Evolutionary conservation across 2,888 invertebrate genomes (phyloP).

Genomic region (Leptinotarsa juncta): DNA sequence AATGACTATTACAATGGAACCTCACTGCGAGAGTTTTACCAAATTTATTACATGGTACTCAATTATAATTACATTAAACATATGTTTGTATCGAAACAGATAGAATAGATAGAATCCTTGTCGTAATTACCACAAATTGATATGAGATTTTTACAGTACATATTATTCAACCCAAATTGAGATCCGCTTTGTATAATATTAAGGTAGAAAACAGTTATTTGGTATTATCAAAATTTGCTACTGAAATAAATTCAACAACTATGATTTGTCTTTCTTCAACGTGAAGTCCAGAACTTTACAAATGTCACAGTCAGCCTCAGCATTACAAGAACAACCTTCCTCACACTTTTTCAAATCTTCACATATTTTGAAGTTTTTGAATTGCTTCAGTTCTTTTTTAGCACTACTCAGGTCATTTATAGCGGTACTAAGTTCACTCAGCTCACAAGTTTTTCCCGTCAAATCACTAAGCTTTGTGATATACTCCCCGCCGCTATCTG

Average conservation of each 20-base stretch:
- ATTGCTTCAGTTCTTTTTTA: conserved; percentile 60
- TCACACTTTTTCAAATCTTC: conserved; percentile 64
- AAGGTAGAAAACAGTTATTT: not conserved
- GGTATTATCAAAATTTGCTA: not conserved
- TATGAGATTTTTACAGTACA: too few species aligned
- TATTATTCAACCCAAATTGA: too few species aligned
- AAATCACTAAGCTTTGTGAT: conserved; percentile 40
- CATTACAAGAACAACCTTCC: conserved; percentile 63
- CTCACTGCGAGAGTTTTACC: too few species aligned
- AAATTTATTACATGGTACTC: too few species aligned
- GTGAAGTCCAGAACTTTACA: conserved; percentile 65
- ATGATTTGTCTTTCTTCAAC: conserved; percentile 63
- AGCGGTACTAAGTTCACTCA: conserved; percentile 50
- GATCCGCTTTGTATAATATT: too few species aligned
- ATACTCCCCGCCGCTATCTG: conserved; percentile 34
- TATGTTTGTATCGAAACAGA: too few species aligned
- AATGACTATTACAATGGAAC: too few species aligned
- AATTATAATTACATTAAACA: too few species aligned
- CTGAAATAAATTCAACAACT: conserved; percentile 41
- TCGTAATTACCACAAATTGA: too few species aligned
- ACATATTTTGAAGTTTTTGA: conserved; percentile 63
- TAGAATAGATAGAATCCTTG: too few species aligned
- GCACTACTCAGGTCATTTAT: conserved; percentile 56
- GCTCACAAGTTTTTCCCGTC: conserved; percentile 32
- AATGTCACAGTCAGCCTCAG: conserved; percentile 64